Evolutionary conservation across 2,113 vertebrate genomes (phyloP), one percentile per base, ranked within the genome.

Genomic region (Nyctibius bracteatus): DNA sequence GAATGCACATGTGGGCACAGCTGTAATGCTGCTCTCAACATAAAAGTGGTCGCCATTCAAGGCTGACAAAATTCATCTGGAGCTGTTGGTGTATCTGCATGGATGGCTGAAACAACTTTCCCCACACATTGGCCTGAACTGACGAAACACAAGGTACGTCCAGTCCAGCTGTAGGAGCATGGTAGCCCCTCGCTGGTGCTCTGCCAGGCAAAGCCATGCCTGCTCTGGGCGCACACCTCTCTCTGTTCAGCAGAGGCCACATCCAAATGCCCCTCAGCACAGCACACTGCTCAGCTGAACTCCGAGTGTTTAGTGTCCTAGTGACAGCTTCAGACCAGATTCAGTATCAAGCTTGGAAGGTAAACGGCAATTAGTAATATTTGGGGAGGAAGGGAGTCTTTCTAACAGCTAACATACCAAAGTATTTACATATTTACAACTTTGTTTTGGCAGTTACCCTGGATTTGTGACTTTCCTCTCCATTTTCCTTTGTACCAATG

Each of bases 31-130:
- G 16, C 33, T 81, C 27, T 66, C 28, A 39, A 28, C 0, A 0
- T 10, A 19, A 51, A 49, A 67, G 17, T 6, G 12, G 8, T 3
- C 4, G 1, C 0, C 0, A 2, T n/a, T 63, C 43, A 62, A 44
- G 20, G 19, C 15, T 3, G 8, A 14, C 3, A 77, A 86, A 54
- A n/a, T 54, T 73, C 22, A 59, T 3, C 9, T 0, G 0, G 14
- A 71, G 23, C 31, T 8, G 2, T 8, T 6, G 1, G 4, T 43
- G 33, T 54, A 23, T 16, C 28, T 65, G 33, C 12, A 22, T 3
- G 24, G 33, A 27, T 22, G 21, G 27, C 23, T 68, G 41, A 41
- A 77, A 44, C 0, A 1, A 8, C 35, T 55, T 83, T 18, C 9
- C 24, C 19, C 7, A 0, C 14, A 12, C 17, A 24, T 12, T 1